Percentiles rank a stretch among this genome's conserved stretches.
Conservation (phyloP, 2,113 vertebrate species). For the Pygathrix nemaeus region DNA sequence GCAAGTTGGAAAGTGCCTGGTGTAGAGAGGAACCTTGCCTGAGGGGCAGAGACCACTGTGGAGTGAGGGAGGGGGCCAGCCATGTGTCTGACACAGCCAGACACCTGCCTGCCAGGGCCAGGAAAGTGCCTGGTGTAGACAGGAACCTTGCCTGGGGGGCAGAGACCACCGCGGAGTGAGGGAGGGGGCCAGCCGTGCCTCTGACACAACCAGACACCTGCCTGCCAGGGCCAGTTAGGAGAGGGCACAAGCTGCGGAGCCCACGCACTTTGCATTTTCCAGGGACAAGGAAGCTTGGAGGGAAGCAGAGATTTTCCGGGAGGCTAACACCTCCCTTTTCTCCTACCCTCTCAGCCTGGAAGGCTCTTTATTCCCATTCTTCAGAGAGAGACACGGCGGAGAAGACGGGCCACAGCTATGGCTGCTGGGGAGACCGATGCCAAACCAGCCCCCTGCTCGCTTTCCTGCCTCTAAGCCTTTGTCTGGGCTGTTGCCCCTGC, state of each 20-base stretch:
- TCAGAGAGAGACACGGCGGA: background rate
- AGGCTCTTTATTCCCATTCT: background rate
- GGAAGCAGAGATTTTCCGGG: background rate
- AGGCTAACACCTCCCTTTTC: background rate
- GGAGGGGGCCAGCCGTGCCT: background rate
- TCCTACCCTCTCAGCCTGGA: background rate
- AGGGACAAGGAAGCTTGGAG: background rate
- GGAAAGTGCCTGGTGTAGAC: background rate
- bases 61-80: background rate
- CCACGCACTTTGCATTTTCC: background rate
- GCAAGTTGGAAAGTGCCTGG: background rate
- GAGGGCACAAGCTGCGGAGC: rapidly evolving
- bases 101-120: background rate
- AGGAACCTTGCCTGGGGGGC: background rate
- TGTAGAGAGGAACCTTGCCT: background rate
- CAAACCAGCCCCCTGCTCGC: background rate
- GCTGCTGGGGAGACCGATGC: background rate
- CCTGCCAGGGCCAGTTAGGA: background rate
- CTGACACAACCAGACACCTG: background rate
- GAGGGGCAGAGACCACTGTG: background rate
- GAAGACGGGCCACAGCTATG: background rate
- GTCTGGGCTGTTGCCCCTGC: background rate
- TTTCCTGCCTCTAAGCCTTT: background rate
- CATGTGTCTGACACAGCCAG: background rate
- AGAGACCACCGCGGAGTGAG: background rate